A percentile compares a stretch with the other conserved stretches of the same genome.
phyloP scores from a whole-genome alignment of 2,797 vertebrate genomes.

The Xerus rutilus region DNA sequence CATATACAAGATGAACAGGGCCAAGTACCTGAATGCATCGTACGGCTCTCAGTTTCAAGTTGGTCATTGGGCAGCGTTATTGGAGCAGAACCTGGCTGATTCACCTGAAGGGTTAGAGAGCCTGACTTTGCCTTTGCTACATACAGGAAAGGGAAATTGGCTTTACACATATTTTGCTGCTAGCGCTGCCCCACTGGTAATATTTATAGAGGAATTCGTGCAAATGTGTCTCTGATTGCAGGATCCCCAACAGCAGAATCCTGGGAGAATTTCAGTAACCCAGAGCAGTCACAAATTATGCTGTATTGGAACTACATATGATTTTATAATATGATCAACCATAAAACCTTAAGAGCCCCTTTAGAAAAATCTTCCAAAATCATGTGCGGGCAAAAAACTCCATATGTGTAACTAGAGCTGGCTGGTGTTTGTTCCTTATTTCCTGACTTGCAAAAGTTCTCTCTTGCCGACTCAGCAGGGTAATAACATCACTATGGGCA shows the following conservation, averaged over 20 bases:
- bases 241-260: conserved; percentile 28
- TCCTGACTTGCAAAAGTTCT: conserved; percentile 66
- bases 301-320: conserved; percentile 37
- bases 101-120: not conserved
- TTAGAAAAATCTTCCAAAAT: conserved; percentile 74
- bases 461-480: conserved; percentile 59
- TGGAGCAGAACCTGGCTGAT: not conserved
- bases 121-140: not conserved
- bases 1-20: not conserved
- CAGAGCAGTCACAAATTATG: conserved; percentile 55
- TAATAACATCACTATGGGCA: not conserved
- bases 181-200: not conserved
- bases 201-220: conserved; percentile 39
- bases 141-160: not conserved
- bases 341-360: conserved; percentile 75
- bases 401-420: conserved; percentile 52
- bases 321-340: conserved; percentile 69
- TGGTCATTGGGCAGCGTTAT: not conserved
- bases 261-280: conserved; percentile 45
- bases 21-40: not conserved
- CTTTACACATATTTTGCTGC: conserved; percentile 35
- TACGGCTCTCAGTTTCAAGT: not conserved
- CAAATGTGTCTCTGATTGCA: conserved; percentile 53
- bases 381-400: not conserved
- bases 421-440: conserved; percentile 70